Evolutionary conservation across 53 echinoderm and acorn worm genomes (phyloP).

Genomic region (Echinarachnius parma): DNA sequence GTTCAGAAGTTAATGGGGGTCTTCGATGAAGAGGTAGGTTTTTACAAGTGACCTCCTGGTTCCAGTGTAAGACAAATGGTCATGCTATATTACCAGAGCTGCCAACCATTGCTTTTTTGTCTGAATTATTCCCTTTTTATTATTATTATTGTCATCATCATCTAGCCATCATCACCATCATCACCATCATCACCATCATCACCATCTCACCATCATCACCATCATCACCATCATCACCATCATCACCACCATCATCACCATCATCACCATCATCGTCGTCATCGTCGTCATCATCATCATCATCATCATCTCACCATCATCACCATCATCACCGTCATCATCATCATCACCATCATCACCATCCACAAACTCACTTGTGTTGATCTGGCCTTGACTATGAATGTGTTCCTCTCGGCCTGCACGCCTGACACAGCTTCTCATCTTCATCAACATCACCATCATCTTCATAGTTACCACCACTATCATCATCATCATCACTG

Average conservation of each 20-base stretch:
- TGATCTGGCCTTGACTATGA: too few relatives aligned
- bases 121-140: too few relatives aligned
- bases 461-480: neutral
- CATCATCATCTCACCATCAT: slow-evolving; percentile 13
- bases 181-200: too few relatives aligned
- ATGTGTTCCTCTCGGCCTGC: too few relatives aligned
- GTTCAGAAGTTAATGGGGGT: slow-evolving; percentile 51
- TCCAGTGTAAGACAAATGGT: too few relatives aligned
- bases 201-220: too few relatives aligned
- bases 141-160: too few relatives aligned
- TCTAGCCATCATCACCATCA: too few relatives aligned
- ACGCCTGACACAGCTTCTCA: too few relatives aligned
- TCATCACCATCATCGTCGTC: neutral
- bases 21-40: slow-evolving; percentile 54
- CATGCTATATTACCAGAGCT: too few relatives aligned
- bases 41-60: too few relatives aligned
- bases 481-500: neutral
- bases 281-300: neutral
- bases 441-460: neutral
- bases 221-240: neutral
- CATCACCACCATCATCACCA: neutral
- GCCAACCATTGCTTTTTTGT: too few relatives aligned
- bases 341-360: slow-evolving; percentile 1
- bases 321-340: slow-evolving; percentile 7
- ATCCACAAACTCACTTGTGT: neutral